Base-by-base conservation (phyloP, 2,113 vertebrate genomes). In the Leucopternis melanops region DNA sequence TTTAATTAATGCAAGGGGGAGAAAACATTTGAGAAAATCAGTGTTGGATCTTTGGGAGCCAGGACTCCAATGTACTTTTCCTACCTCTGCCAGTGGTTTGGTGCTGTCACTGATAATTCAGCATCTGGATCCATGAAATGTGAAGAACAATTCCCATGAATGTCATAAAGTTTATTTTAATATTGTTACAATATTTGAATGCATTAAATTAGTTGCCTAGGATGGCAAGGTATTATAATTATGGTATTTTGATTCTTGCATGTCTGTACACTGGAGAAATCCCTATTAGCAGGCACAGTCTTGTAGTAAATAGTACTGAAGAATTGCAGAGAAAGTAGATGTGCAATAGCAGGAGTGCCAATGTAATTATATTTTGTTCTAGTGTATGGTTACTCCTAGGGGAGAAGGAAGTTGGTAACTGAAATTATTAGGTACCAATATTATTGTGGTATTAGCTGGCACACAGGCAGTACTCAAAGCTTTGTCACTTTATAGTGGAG, bases 371-470 rank as follows among this genome's bases (percentile, higher is more conserved):
- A 55, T 88, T 91, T 87, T 67, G 49, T 70, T 94, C 61, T 71
- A 94, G 74, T 92, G 69, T 61, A 40, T 4, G 11, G 81, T 81
- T 92, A 23, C 67, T 95, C 86, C 87, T 79, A 18, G 31, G 92
- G 69, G 84, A 95, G 85, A 73, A 75, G 74, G 71, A 92, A 91
- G 81, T 71, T 15, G 5, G 78, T 94, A 96, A 95, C 91, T 95
- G 84, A 92, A 92, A 90, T 95, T 54, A 96, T 97, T 91, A 89
- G 92, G 80, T 77, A 90, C 75, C 52, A 69, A 3, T 94, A 72
- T 67, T 69, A 75, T 32, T 45, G 75, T 94, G 92, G 73, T 73
- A 54, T 84, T 92, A 72, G 54, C 69, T 90, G 73, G 57, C 73
- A 79, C 63, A 34, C 65, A 70, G 52, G 58, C 69, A 94, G 34